Conservation (phyloP, 92 coral and sea anemone species). For the Siderastrea radians region DNA sequence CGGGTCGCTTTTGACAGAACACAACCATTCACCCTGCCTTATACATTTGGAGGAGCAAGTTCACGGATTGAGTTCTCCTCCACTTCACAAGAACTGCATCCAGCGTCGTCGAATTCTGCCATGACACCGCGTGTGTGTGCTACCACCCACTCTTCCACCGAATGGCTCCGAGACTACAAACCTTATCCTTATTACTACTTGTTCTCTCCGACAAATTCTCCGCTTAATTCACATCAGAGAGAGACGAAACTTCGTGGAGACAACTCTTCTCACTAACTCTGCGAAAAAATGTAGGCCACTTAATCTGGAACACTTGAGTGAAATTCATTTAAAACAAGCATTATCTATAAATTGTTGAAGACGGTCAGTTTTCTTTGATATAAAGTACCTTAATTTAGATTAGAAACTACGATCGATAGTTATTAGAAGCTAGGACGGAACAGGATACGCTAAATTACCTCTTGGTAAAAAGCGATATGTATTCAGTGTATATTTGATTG, state of each 20-base stretch:
- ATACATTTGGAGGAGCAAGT: not conserved
- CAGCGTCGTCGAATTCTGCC: conserved; percentile 8
- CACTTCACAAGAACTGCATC: not conserved
- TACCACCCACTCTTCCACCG: not conserved
- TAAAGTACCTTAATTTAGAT: too few relatives aligned
- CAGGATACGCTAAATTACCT: too few relatives aligned
- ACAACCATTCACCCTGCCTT: not conserved
- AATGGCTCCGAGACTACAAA: conserved; percentile 48
- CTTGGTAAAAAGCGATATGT: too few relatives aligned
- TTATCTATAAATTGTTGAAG: too few relatives aligned
- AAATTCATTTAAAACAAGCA: too few relatives aligned
- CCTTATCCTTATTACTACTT: conserved; percentile 26
- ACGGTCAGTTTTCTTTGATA: too few relatives aligned
- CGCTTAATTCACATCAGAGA: conserved; percentile 8
- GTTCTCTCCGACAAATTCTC: conserved; percentile 21
- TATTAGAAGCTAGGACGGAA: too few relatives aligned
- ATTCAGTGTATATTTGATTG: too few relatives aligned
- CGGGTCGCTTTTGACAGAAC: not conserved
- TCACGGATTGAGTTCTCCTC: not conserved
- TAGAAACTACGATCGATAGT: too few relatives aligned
- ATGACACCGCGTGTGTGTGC: not conserved
- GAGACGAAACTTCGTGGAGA: not conserved
- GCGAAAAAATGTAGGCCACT: too few relatives aligned
- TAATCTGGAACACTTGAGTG: too few relatives aligned
- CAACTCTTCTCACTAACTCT: not conserved